Evolutionary conservation across 2,113 vertebrate genomes (phyloP), one percentile per base, ranked within the genome.

Genomic region (Cavia aperea): DNA sequence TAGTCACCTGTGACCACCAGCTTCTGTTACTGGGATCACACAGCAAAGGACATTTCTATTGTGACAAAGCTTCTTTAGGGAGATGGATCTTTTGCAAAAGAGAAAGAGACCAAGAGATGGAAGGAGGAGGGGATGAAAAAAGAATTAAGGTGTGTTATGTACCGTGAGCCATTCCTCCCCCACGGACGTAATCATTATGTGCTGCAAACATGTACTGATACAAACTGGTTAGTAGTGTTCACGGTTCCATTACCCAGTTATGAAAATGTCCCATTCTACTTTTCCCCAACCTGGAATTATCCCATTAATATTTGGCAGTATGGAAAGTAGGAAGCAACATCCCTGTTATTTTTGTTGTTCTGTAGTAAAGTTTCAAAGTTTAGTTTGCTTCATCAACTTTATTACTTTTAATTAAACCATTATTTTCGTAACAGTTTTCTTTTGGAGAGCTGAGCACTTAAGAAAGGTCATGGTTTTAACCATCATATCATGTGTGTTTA

Each of bases 351-450:
- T 92, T 49, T 66, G 14, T 75, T 62, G 39, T 62, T 88, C 88
- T 89, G 81, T 72, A 29, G n/a, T 88, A 58, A 88, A 63, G 36
- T 84, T 43, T 36, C 21, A 89, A 68, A 78, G n/a, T 66, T 56
- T 66, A 51, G 58, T 73, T 73, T 72, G 79, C 4, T 54, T 73
- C 46, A 58, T 78, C 56, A 81, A 14, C 39, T 72, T 91, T 56
- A 72, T 36, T 68, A 31, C 46, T 79, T 49, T 90, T 73, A 60
- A 11, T 75, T 86, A 81, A 75, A 82, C 31, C 10, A 8, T 49
- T 79, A 5, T 81, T 66, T 92, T 91, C 62, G n/a, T 63, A 26
- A 77, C 66, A 56, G 49, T n/a, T 93, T 95, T 88, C 51, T 63
- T 90, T 93, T 81, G 75, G 77, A 87, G 21, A 70, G 46, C 54